Conservation (phyloP, 2,113 vertebrate genomes). For the Aptenodytes forsteri region DNA sequence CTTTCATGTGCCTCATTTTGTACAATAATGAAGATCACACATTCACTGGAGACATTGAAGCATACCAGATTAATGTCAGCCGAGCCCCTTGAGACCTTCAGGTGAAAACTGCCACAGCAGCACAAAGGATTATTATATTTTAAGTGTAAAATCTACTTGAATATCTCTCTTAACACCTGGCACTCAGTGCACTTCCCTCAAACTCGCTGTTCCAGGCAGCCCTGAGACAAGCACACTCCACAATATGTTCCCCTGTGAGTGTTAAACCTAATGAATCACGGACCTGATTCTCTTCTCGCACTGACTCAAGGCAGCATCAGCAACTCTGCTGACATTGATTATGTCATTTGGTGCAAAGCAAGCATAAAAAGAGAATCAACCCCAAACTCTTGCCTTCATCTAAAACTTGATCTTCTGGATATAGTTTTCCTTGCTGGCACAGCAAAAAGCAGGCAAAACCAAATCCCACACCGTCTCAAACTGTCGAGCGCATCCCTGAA, state of each 20-base stretch:
- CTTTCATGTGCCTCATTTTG: not conserved
- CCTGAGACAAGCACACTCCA: not conserved
- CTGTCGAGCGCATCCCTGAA: not conserved
- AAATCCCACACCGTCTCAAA: not conserved
- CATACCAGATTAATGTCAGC: not conserved
- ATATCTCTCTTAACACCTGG: not conserved
- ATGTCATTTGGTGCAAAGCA: constrained; percentile 10
- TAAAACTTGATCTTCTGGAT: not conserved
- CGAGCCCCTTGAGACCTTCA: not conserved
- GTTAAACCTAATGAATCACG: not conserved
- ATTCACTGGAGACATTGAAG: not conserved
- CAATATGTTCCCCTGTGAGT: not conserved
- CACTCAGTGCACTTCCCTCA: not conserved
- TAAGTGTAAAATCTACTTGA: not conserved
- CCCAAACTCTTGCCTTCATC: not conserved
- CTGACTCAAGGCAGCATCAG: constrained; percentile 14
- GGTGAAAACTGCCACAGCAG: not conserved
- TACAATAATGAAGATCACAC: not conserved
- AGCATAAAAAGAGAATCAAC: constrained; percentile 7
- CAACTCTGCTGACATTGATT: not conserved
- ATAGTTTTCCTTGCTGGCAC: not conserved
- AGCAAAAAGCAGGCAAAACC: not conserved
- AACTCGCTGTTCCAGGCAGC: not conserved
- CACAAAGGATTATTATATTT: not conserved
- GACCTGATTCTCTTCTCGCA: not conserved